phyloP scores from a whole-genome alignment of 2,113 vertebrate species.

The Apteryx mantelli region DNA sequence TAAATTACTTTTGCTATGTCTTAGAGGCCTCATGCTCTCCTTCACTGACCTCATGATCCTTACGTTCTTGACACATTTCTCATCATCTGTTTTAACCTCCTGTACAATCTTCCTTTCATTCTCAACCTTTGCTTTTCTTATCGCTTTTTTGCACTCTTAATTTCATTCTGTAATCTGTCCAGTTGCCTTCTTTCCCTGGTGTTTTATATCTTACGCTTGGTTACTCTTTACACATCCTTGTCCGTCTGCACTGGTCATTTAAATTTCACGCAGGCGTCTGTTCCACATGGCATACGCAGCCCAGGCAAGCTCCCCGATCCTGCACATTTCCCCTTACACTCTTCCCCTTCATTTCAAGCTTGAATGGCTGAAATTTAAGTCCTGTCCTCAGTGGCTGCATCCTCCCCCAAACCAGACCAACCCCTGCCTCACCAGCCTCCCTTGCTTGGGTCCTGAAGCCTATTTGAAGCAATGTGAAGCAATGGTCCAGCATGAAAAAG shows the following conservation, averaged over 20 bases:
- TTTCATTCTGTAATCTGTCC: slow-evolving; percentile 15
- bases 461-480: rapidly evolving
- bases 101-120: slow-evolving; percentile 56
- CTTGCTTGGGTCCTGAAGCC: background rate
- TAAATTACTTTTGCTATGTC: slow-evolving; percentile 74
- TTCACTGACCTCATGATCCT: slow-evolving; percentile 41
- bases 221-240: background rate
- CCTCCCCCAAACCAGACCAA: background rate
- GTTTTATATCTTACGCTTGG: background rate
- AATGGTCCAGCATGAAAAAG: background rate
- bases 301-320: background rate
- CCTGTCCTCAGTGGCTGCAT: background rate
- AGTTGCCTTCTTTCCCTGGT: background rate
- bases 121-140: slow-evolving; percentile 68
- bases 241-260: background rate
- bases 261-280: background rate
- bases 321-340: background rate
- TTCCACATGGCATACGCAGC: rapidly evolving
- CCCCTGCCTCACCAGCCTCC: background rate
- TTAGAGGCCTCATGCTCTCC: slow-evolving; percentile 51
- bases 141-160: slow-evolving; percentile 9
- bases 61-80: slow-evolving; percentile 56
- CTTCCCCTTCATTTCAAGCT: background rate
- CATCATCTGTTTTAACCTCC: slow-evolving; percentile 70
- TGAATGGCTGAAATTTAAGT: background rate